A percentile compares a stretch with the other conserved stretches of the same genome.
phyloP scores from a whole-genome alignment of 2,113 vertebrate genomes.

The Etheostoma cragini region DNA sequence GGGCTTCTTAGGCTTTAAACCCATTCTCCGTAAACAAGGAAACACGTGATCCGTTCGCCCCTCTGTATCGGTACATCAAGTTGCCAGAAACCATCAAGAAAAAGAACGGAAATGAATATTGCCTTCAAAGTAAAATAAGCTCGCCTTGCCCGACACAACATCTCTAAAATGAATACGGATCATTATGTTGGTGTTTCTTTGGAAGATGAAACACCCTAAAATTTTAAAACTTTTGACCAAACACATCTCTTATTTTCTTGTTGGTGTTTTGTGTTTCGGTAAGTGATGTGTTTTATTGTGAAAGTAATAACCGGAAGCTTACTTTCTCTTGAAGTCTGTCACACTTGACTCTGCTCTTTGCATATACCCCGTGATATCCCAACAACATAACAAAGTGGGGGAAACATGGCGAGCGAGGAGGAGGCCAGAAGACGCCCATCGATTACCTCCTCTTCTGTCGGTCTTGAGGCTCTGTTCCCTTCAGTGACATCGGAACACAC shows the following conservation, averaged over 20 bases:
- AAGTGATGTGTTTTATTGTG: constrained; percentile 40
- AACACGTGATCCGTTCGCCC: constrained; percentile 74
- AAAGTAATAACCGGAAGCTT: constrained; percentile 14
- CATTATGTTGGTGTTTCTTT: no score
- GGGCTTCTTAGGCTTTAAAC: background rate
- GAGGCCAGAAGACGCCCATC: constrained; percentile 77
- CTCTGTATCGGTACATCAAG: constrained; percentile 33
- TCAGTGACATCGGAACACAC: constrained; percentile 66
- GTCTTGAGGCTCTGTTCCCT: constrained; percentile 83
- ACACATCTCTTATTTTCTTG: background rate
- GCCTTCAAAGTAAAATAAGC: constrained; percentile 26
- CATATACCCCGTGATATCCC: constrained; percentile 77
- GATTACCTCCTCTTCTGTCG: constrained; percentile 73
- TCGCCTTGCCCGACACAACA: no score
- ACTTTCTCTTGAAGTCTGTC: fast-evolving
- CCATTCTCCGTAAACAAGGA: constrained; percentile 73
- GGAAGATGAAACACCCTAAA: background rate
- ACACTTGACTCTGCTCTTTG: constrained; percentile 28
- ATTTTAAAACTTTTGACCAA: no score
- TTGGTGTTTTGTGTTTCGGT: background rate
- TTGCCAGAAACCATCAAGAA: background rate
- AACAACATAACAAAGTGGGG: constrained; percentile 78
- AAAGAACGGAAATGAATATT: fast-evolving
- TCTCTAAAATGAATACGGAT: background rate
- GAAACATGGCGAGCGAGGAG: constrained; percentile 85